Evolutionary conservation across 1,140 invertebrate genomes (phyloP), one percentile per base, ranked within the genome.

Genomic region (Eufriesea mexicana): DNA sequence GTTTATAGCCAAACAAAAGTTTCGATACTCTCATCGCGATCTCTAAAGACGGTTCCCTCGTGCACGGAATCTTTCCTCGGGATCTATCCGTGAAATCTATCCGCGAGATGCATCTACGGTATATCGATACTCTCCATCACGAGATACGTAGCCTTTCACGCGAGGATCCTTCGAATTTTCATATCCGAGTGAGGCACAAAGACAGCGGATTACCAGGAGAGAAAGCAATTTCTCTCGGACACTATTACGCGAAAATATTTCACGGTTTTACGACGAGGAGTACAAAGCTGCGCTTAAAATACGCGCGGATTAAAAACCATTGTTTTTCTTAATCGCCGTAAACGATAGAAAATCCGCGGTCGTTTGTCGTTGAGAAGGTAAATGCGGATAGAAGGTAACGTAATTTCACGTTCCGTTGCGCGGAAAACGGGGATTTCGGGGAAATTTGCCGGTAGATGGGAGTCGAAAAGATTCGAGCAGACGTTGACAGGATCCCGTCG

Each of bases 141-240:
- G 35, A 35, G 35, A 35, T 35, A 35, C 1, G 35, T 35, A 4
- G 35, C 35, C 4, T 35, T 1, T 35, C 35, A 4, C 35, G 35
- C 35, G 35, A 35, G 35, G 35, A 35, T 35, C 35, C 35, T 35
- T 35, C 1, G 35, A 67, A 49, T 7, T 68, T 25, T 49, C 14
- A n/a, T 25, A 49, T n/a, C n/a, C 45, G 45, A 49, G 25, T 49
- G 12, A 2, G 20, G 20, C 5, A 7, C 14, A 35, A 12, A 68
- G 16, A 47, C 66, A 68, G 66, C 18, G 25, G 67, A 35, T 23
- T 25, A 23, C 47, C 35, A 35, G 67, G 28, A 2, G 45, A 28
- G 67, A 9, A 18, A 70, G 67, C 67, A 51, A 70, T 70, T 70
- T 49, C 67, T 16, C 2, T 23, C n/a, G n/a, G 45, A 51, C 67